These are phyloP conservation scores for Coecobrya sp. DNA, from an alignment of 2,888 invertebrate genomes.

Conservation along the genomic window DNA sequence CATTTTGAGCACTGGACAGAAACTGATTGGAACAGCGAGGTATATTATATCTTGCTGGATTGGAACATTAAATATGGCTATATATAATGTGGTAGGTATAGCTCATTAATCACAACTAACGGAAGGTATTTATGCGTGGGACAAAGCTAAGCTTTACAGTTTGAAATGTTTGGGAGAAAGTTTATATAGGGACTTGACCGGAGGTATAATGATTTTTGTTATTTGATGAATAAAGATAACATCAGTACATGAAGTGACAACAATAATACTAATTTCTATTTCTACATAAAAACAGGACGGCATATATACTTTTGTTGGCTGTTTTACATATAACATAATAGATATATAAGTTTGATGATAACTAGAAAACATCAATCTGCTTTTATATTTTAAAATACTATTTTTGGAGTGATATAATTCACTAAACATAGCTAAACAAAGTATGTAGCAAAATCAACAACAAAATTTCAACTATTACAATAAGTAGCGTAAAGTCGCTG, in stretches of 20 bases:
- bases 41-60: too few relatives aligned
- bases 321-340: background rate
- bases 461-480: slow-evolving; percentile 46
- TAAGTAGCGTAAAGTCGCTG: slow-evolving; percentile 1
- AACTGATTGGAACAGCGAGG: slow-evolving; percentile 63
- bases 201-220: background rate
- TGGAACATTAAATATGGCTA: slow-evolving; percentile 73
- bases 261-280: slow-evolving; percentile 14
- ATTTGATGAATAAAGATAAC: slow-evolving; percentile 7
- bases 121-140: background rate
- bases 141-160: background rate
- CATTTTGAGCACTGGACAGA: slow-evolving; percentile 76
- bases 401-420: background rate
- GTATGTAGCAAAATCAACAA: slow-evolving; percentile 65
- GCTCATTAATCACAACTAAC: slow-evolving; percentile 69
- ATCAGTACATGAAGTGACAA: background rate
- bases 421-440: slow-evolving; percentile 19
- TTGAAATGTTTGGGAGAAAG: background rate
- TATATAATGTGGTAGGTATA: slow-evolving; percentile 62
- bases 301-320: background rate
- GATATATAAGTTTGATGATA: background rate
- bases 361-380: background rate
- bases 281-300: background rate
- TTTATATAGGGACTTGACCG: background rate
- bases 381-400: background rate